Evolutionary conservation across 2,888 invertebrate genomes (phyloP), one percentile per base, ranked within the genome.

Genomic region (Phytoseiulus persimilis): DNA sequence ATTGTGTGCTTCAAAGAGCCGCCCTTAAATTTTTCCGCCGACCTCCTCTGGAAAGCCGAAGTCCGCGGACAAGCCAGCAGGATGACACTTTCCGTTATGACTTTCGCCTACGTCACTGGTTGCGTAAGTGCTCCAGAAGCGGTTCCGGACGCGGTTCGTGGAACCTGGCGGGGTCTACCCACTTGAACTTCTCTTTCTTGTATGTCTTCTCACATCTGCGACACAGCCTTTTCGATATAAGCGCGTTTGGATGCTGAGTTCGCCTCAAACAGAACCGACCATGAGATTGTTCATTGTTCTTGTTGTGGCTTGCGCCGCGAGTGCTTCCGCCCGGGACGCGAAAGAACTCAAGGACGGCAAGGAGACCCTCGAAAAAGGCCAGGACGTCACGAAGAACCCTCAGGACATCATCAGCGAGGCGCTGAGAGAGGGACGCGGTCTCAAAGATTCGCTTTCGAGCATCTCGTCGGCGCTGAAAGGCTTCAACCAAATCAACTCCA

Each of bases 401-500:
- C 32, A 87, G 87, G 87, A 87, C 18, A 18, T 65, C 28, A 65
- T 65, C 65, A 65, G 65, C 65, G 65, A 65, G 2, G 87, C 31
- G n/a, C 6, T 45, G 32, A 11, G 87, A 45, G 87, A 87, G 33
- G 87, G 87, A 14, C 87, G 87, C 31, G 87, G 87, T n/a, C 87
- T 87, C 87, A 87, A 87, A 33, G 87, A 87, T 33, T 87, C 87
- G 87, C 87, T 87, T 32, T 87, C 87, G 11, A 45, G 87, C n/a
- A 87, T 87, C 33, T 87, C 87, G 33, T 33, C 87, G n/a, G 87
- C 87, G 6, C 33, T 87, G n/a, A 87, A 87, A 32, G 87, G 87
- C 87, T 87, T 87, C 87, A 87, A 87, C 87, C 87, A 87, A 31
- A 32, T 87, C 87, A 87, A 87, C 33, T 87, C 87, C 5, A 87